phyloP scores from a whole-genome alignment of 2,113 vertebrate species.

The Phocoena phocoena region DNA sequence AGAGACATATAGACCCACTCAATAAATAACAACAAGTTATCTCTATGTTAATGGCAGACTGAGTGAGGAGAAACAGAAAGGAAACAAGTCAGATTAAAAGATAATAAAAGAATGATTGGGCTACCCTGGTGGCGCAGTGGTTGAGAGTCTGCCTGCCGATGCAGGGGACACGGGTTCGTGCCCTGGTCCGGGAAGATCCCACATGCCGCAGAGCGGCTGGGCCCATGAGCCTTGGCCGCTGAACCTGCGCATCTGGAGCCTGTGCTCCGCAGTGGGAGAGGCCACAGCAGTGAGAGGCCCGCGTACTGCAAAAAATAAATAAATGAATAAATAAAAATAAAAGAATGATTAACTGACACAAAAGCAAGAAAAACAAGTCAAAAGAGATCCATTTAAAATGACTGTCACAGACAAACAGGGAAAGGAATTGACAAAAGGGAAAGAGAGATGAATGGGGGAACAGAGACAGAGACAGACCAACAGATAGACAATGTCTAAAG shows the following conservation, averaged over 20 bases:
- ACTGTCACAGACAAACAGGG: background rate
- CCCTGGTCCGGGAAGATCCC: too few relatives aligned
- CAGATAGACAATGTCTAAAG: background rate
- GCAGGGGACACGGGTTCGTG: too few relatives aligned
- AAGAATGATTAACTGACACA: background rate
- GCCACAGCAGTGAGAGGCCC: too few relatives aligned
- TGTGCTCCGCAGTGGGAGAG: too few relatives aligned
- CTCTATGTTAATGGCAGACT: background rate
- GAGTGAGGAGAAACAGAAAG: background rate
- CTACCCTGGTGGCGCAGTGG: too few relatives aligned
- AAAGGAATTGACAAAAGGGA: background rate
- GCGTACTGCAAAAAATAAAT: too few relatives aligned
- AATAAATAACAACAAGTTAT: slow-evolving; percentile 8
- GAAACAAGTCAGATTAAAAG: background rate
- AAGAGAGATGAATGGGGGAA: background rate
- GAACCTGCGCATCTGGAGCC: too few relatives aligned
- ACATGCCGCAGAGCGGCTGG: too few relatives aligned
- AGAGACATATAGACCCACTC: background rate
- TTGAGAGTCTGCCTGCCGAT: too few relatives aligned
- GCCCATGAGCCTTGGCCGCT: too few relatives aligned
- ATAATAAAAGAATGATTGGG: background rate
- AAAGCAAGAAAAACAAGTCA: background rate
- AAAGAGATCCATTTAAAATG: background rate
- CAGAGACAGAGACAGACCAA: background rate
- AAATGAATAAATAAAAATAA: background rate